phyloP scores from a whole-genome alignment of 2,888 invertebrate species.

The Apamea crenata region DNA sequence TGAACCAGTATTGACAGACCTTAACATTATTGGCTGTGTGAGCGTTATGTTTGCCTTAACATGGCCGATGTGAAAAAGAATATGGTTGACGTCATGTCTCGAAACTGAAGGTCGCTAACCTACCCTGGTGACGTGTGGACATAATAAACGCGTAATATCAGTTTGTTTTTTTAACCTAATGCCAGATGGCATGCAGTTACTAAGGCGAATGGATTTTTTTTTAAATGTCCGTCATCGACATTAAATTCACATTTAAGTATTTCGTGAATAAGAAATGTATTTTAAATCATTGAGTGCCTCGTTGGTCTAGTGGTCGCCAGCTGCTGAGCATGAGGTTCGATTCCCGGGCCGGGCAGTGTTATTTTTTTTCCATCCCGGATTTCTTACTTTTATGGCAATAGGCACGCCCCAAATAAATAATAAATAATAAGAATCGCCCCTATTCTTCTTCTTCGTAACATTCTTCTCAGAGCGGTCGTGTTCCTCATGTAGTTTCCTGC shows the following conservation, averaged over 20 bases:
- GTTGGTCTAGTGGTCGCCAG: neutral
- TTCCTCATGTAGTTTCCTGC: too few relatives aligned
- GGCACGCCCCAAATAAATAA: too few relatives aligned
- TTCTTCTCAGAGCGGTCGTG: too few relatives aligned
- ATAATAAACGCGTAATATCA: neutral
- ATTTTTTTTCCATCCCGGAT: neutral
- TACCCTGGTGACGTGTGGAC: conserved; percentile 21
- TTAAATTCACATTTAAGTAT: neutral
- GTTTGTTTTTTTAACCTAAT: conserved; percentile 4
- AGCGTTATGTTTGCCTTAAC: conserved; percentile 50
- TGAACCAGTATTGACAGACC: conserved; percentile 54
- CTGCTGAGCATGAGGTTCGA: neutral
- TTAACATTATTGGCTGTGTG: conserved; percentile 57
- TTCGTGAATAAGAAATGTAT: neutral
- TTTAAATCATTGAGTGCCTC: neutral
- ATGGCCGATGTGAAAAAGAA: conserved; percentile 50
- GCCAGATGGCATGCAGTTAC: neutral
- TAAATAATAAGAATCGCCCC: too few relatives aligned
- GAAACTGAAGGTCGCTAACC: conserved; percentile 37
- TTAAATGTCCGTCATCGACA: too few relatives aligned
- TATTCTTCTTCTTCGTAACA: too few relatives aligned
- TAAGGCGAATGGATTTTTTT: neutral
- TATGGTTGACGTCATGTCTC: conserved; percentile 58
- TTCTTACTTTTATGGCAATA: neutral
- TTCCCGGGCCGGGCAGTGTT: neutral